Conservation (phyloP, 2,797 vertebrate genomes). For the Sylvia borin region DNA sequence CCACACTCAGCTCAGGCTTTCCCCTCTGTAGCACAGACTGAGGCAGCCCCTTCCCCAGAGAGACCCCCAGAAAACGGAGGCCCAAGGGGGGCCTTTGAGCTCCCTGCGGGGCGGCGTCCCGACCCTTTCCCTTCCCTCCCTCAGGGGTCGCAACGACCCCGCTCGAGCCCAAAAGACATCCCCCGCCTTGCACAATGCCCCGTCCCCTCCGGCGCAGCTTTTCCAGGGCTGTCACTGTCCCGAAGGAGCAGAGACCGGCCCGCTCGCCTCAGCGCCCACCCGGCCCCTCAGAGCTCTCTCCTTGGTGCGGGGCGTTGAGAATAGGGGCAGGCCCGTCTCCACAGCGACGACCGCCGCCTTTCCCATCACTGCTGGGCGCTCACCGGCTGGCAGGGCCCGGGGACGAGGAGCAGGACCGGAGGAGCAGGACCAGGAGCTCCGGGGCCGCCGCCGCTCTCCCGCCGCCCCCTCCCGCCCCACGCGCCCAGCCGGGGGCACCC, state of each 20-base stretch:
- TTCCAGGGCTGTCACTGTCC: fast-evolving
- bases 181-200: too few species aligned
- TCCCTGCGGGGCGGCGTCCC: fast-evolving
- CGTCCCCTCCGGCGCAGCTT: neutral
- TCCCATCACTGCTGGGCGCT: neutral
- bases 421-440: neutral
- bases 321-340: neutral
- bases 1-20: neutral
- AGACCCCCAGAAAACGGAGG: fast-evolving
- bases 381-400: neutral
- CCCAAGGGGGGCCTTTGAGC: fast-evolving
- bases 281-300: neutral
- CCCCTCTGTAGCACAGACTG: neutral
- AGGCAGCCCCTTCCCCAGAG: neutral
- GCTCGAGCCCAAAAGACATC: neutral
- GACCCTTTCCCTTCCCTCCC: too few species aligned
- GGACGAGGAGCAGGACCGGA: too few species aligned
- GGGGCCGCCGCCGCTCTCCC: neutral
- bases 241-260: neutral
- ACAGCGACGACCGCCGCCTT: too few species aligned
- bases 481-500: neutral
- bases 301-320: fast-evolving
- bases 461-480: neutral
- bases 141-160: fast-evolving
- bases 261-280: neutral